Evolutionary conservation across 2,113 vertebrate species (phyloP).

Genomic region (Gulo gulo): DNA sequence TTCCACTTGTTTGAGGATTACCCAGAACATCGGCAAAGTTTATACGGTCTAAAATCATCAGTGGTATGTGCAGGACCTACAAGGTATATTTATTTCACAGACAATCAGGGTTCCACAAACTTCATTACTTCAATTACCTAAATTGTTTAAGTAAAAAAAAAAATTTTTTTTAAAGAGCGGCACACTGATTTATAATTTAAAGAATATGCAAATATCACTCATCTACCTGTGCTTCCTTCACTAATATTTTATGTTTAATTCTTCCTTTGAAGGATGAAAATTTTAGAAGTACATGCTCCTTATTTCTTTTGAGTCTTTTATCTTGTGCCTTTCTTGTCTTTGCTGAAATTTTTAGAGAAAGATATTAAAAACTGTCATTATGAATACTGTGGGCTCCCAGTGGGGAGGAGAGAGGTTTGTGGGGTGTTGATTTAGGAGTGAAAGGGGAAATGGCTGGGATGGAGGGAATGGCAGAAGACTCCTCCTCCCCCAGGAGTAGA

Average conservation of each 20-base stretch:
- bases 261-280: slow-evolving; percentile 49
- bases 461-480: background rate
- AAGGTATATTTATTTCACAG: background rate
- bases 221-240: background rate
- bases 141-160: background rate
- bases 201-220: slow-evolving; percentile 12
- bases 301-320: slow-evolving; percentile 38
- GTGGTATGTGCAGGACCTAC: background rate
- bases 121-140: slow-evolving; percentile 16
- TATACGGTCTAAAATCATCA: background rate
- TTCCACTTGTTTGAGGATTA: background rate
- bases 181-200: slow-evolving; percentile 34
- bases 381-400: background rate
- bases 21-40: background rate
- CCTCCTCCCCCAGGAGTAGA: background rate
- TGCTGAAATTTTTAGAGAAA: slow-evolving; percentile 30
- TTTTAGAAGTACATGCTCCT: slow-evolving; percentile 1
- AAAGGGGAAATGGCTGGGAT: background rate
- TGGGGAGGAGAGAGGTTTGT: background rate
- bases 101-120: background rate
- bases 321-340: slow-evolving; percentile 22
- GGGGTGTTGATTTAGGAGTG: background rate
- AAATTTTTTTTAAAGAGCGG: background rate
- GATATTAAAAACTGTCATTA: slow-evolving; percentile 1
- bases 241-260: slow-evolving; percentile 43